Base-by-base conservation (phyloP, 2,888 invertebrate species). In the Drosophila emarginata region DNA sequence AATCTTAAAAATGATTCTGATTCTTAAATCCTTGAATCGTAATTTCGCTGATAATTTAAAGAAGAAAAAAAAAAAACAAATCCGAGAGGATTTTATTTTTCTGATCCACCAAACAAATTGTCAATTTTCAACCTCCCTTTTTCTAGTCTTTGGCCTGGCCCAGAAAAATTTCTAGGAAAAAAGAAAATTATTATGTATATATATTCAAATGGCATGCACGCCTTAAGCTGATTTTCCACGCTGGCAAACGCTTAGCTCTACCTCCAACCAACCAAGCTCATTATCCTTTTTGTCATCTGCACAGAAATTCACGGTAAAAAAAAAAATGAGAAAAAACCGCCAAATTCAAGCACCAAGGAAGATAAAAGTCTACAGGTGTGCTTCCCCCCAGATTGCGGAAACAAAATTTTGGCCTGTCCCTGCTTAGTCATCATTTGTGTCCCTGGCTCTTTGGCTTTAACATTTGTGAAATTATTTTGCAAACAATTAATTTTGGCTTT, bases 271-370 rank as follows among this genome's bases (percentile, higher is more conserved):
- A 37, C 63, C 26, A 28, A 67, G 69, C 82, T 79, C 85, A 81
- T 84, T 81, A 87, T 84, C 82, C 86, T 75, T 72, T 76, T 72
- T 85, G 85, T 85, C 84, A 79, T 81, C 74, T 76, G 74, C 76
- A 62, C 72, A 68, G 70, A 67, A 15, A 67, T 81, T 81, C 40
- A 52, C 66, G 57, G 72, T 72, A 77, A 70, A 72, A 76, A 56
- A 67, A 36, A 40, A 23, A 32, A 18, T 14, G n/a, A 7, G 53
- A 18, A 15, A 23, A 18, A 11, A 0, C 45, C 45, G 45, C 45
- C 18, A 45, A 45, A 45, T 45, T 11, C 21, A 11, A 21, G 45
- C 45, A 9, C 1, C 45, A 45, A 21, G 21, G 45, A 9, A 12
- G 64, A 64, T 40, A 67, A 70, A 62, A 63, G 57, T 52, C 63